A percentile compares a stretch with the other conserved stretches of the same genome.
Conservation (phyloP, 2,113 vertebrate species). For the Cephalopholis sonnerati region DNA sequence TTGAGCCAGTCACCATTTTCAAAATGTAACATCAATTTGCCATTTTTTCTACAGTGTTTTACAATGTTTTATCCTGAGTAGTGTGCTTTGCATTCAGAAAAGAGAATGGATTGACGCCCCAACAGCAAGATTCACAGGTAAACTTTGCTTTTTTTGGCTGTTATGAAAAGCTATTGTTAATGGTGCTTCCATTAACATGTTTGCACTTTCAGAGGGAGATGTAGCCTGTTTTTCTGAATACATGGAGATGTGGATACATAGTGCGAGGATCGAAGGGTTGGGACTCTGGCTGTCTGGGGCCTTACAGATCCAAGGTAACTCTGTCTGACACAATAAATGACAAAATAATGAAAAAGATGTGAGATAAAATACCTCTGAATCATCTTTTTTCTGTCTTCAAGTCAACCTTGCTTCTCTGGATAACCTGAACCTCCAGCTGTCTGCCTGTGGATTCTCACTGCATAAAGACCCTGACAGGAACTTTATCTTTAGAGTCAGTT, state of each 20-base stretch:
- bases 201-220: constrained; percentile 70
- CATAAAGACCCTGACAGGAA: constrained; percentile 74
- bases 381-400: constrained; percentile 23
- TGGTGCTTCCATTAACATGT: background rate
- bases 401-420: constrained; percentile 75
- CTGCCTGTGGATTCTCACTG: constrained; percentile 78
- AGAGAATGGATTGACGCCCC: constrained; percentile 62
- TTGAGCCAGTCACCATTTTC: background rate
- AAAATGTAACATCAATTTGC: background rate
- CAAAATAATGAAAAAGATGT: background rate
- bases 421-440: constrained; percentile 73
- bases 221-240: constrained; percentile 82
- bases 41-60: constrained; percentile 48
- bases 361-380: background rate
- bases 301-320: constrained; percentile 72
- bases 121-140: constrained; percentile 63
- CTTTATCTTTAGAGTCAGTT: constrained; percentile 80
- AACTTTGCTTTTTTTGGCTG: background rate
- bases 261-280: constrained; percentile 70
- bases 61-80: constrained; percentile 28
- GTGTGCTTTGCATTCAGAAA: constrained; percentile 50
- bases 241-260: constrained; percentile 82
- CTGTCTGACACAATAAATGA: background rate
- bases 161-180: background rate
- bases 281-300: constrained; percentile 73